Conservation (phyloP, 2,888 invertebrate species). For the Hetaerina titia region DNA sequence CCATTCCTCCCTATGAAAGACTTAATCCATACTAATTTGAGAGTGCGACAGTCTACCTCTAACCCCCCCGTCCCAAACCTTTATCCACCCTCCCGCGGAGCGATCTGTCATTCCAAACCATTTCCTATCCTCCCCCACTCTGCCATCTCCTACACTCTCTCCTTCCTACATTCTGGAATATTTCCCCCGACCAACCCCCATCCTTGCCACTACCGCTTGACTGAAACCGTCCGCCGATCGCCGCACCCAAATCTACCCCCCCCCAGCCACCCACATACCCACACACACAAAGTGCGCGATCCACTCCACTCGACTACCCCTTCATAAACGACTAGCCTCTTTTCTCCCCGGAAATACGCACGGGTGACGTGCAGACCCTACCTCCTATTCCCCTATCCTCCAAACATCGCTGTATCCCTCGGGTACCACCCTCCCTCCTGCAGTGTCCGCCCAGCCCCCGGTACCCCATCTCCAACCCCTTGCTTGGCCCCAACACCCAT, state of each 20-base stretch:
- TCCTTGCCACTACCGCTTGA: not conserved
- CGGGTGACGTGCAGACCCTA: too few species aligned
- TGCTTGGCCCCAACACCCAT: not conserved
- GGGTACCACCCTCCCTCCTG: too few species aligned
- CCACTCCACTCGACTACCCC: not conserved
- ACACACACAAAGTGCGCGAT: not conserved
- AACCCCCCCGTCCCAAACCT: not conserved
- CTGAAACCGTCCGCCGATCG: not conserved
- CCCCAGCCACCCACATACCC: not conserved
- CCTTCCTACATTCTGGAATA: slow-evolving; percentile 6
- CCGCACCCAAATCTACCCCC: not conserved
- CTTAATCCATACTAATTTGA: slow-evolving; percentile 60
- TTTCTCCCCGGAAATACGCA: too few species aligned
- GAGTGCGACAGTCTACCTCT: not conserved
- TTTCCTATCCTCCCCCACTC: not conserved
- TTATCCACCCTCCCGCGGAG: not conserved
- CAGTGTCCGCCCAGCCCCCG: not conserved
- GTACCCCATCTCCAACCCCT: not conserved
- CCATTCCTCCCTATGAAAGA: not conserved
- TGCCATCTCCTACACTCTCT: not conserved
- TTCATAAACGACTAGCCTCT: too few species aligned
- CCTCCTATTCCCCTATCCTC: too few species aligned
- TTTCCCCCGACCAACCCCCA: not conserved
- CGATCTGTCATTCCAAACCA: slow-evolving; percentile 57
- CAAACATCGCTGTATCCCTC: too few species aligned